These are phyloP conservation scores for Neotoxoptera formosana DNA, from an alignment of 1,140 invertebrate species.

Conservation along the genomic window DNA sequence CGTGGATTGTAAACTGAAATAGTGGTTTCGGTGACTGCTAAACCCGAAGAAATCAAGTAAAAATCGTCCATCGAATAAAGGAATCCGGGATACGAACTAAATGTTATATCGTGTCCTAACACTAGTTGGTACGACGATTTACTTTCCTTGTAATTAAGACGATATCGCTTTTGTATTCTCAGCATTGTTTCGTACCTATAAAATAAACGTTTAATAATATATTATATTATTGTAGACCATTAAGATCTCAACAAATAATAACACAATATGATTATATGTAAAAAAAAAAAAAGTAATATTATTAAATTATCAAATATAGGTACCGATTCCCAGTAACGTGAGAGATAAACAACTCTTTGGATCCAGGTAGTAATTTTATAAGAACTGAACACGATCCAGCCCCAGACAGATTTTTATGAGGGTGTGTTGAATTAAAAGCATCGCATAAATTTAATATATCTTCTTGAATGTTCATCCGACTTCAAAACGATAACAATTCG, in stretches of 20 bases:
- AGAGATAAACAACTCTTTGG: constrained; percentile 69
- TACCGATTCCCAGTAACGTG: constrained; percentile 73
- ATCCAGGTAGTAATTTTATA: constrained; percentile 70
- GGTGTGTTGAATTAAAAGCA: background rate
- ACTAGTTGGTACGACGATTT: constrained; percentile 67
- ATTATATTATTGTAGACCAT: background rate
- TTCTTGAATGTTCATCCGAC: constrained; percentile 66
- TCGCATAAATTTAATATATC: constrained; percentile 72
- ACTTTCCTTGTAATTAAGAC: constrained; percentile 77
- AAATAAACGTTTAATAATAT: background rate
- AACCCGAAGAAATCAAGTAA: constrained; percentile 68
- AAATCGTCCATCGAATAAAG: constrained; percentile 89
- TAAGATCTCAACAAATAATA: background rate
- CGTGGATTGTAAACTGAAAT: constrained; percentile 14
- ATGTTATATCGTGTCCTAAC: constrained; percentile 71
- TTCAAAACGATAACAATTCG: constrained; percentile 51
- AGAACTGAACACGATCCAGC: constrained; percentile 70
- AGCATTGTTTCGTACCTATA: constrained; percentile 83
- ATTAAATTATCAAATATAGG: constrained; percentile 1
- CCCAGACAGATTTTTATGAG: constrained; percentile 59
- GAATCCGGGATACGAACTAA: constrained; percentile 88
- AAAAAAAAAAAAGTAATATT: background rate
- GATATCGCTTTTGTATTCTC: constrained; percentile 88
- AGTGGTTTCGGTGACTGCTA: constrained; percentile 46
- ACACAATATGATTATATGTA: background rate